phyloP scores from a whole-genome alignment of 2,888 invertebrate genomes.

The Erebia palarica region DNA sequence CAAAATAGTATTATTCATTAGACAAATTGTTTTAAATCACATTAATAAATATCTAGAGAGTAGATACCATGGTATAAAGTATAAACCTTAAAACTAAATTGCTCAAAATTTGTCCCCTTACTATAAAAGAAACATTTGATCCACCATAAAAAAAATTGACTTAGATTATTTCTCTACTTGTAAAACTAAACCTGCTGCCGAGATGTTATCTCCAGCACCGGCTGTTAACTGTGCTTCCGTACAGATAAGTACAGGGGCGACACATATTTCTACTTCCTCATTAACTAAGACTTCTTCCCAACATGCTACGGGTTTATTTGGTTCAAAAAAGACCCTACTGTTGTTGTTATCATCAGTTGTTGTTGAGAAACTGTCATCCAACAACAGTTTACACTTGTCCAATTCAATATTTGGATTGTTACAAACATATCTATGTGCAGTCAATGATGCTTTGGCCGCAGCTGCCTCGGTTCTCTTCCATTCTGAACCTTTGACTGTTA shows the following conservation, averaged over 20 bases:
- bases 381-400: conserved; percentile 81
- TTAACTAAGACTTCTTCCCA: conserved; percentile 86
- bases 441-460: conserved; percentile 91
- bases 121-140: conserved; percentile 19
- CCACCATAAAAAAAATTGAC: conserved; percentile 1
- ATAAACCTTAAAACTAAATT: conserved; percentile 5
- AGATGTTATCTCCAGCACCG: conserved; percentile 94
- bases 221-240: conserved; percentile 91
- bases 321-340: conserved; percentile 85
- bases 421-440: conserved; percentile 92
- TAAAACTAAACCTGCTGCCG: conserved; percentile 91
- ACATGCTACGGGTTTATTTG: conserved; percentile 89
- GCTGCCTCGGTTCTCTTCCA: conserved; percentile 92
- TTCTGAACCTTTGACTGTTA: conserved; percentile 85
- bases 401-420: conserved; percentile 83
- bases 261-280: conserved; percentile 85
- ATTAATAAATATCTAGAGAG: neutral
- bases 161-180: conserved; percentile 80
- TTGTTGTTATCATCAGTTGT: conserved; percentile 80
- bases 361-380: conserved; percentile 92
- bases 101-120: conserved; percentile 8
- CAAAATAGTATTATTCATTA: neutral
- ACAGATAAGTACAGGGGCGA: conserved; percentile 92
- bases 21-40: conserved; percentile 1
- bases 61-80: neutral